Conservation (phyloP, 2,888 invertebrate species). For the Gonocerus acuteangulatus region DNA sequence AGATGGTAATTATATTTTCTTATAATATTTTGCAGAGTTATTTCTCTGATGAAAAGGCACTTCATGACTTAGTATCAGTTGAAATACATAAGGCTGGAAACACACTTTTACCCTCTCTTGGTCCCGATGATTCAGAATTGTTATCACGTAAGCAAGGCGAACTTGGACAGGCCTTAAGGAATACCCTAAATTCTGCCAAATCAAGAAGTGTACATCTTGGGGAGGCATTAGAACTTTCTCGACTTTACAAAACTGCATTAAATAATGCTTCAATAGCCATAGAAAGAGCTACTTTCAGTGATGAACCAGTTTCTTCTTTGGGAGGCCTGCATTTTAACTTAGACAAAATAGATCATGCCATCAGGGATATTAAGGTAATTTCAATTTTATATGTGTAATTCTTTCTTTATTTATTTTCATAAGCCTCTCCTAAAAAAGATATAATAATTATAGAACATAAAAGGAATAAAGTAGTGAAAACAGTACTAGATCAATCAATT, state of each 20-base stretch:
- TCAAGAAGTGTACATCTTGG: constrained; percentile 58
- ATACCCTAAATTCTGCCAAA: constrained; percentile 70
- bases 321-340: constrained; percentile 76
- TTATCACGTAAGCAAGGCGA: constrained; percentile 73
- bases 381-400: neutral
- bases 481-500: too few relatives aligned
- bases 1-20: neutral
- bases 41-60: constrained; percentile 69
- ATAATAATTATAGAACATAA: too few relatives aligned
- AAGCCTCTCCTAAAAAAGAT: neutral
- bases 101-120: constrained; percentile 79
- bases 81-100: constrained; percentile 77
- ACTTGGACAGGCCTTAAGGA: constrained; percentile 74
- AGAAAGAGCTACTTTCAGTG: constrained; percentile 58
- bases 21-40: constrained; percentile 49
- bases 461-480: too few relatives aligned
- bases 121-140: constrained; percentile 72
- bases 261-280: constrained; percentile 68
- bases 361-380: constrained; percentile 48
- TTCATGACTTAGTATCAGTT: constrained; percentile 71
- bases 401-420: neutral
- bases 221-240: constrained; percentile 73
- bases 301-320: constrained; percentile 55
- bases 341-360: constrained; percentile 71
- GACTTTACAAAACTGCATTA: constrained; percentile 68